Evolutionary conservation across 1,140 invertebrate species (phyloP).

Genomic region (Papilio xuthus): DNA sequence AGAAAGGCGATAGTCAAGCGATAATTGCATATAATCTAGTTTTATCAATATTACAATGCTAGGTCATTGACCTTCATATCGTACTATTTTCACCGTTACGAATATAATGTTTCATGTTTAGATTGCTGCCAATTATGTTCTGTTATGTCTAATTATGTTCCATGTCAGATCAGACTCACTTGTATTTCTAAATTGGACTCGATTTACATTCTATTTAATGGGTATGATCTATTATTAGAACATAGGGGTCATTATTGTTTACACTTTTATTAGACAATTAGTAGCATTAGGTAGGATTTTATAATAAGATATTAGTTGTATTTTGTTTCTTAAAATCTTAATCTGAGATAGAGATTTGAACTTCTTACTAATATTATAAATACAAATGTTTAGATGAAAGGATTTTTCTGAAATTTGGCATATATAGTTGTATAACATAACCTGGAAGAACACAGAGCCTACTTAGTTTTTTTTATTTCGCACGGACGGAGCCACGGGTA

Average conservation of each 20-base stretch:
- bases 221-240: conserved; percentile 8
- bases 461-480: too few species aligned
- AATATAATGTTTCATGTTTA: conserved; percentile 5
- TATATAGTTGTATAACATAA: too few species aligned
- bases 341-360: too few species aligned
- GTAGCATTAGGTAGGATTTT: not conserved
- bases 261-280: not conserved
- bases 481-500: too few species aligned
- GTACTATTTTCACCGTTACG: conserved; percentile 11
- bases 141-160: conserved; percentile 26
- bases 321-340: too few species aligned
- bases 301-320: not conserved
- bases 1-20: not conserved
- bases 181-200: conserved; percentile 4
- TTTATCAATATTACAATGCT: not conserved
- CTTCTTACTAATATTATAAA: too few species aligned
- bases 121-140: conserved; percentile 24
- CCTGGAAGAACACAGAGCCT: too few species aligned
- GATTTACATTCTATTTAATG: conserved; percentile 9
- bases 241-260: not conserved
- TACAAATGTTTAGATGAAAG: too few species aligned
- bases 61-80: not conserved
- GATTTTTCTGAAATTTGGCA: too few species aligned
- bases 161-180: conserved; percentile 13
- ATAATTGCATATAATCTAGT: not conserved